Percentiles rank a stretch among this genome's conserved stretches.
Conservation (phyloP, 2,797 vertebrate species). For the Champsocephalus gunnari region DNA sequence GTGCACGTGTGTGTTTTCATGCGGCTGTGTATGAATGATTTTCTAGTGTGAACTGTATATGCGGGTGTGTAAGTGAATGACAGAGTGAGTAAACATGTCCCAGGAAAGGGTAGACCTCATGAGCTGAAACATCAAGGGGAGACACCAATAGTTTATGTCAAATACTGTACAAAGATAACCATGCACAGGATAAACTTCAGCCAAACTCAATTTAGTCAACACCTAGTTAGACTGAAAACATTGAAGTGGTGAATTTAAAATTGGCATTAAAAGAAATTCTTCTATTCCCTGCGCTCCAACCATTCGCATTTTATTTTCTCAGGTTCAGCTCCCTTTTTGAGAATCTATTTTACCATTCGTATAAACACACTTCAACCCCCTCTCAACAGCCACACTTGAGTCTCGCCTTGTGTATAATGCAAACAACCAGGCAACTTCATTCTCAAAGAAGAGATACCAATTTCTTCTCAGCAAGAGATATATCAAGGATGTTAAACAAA, state of each 20-base stretch:
- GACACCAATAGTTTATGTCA: constrained; percentile 42
- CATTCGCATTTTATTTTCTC: constrained; percentile 27
- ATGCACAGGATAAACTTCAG: constrained; percentile 16
- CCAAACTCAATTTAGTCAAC: constrained; percentile 29
- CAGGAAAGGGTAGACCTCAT: constrained; percentile 41
- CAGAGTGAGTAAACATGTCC: constrained; percentile 49
- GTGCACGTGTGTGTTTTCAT: constrained; percentile 17
- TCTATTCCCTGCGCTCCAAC: neutral
- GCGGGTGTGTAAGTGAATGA: constrained; percentile 29
- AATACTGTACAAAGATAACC: constrained; percentile 39
- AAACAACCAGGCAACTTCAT: constrained; percentile 78
- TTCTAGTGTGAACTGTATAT: constrained; percentile 6
- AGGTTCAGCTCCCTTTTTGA: constrained; percentile 34
- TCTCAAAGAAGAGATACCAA: constrained; percentile 82
- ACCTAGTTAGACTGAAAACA: constrained; percentile 31
- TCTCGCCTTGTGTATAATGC: constrained; percentile 59
- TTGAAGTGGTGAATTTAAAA: constrained; percentile 10
- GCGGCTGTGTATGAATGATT: constrained; percentile 6
- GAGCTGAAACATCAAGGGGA: constrained; percentile 37
- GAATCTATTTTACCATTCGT: constrained; percentile 34
- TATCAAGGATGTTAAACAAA: constrained; percentile 85
- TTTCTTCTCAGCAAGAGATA: constrained; percentile 80
- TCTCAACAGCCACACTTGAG: constrained; percentile 41
- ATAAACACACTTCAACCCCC: constrained; percentile 55
- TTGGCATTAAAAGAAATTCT: neutral